Evolutionary conservation across 2,797 vertebrate genomes (phyloP), one percentile per base, ranked within the genome.

Genomic region (Pyrocephalus nanus): DNA sequence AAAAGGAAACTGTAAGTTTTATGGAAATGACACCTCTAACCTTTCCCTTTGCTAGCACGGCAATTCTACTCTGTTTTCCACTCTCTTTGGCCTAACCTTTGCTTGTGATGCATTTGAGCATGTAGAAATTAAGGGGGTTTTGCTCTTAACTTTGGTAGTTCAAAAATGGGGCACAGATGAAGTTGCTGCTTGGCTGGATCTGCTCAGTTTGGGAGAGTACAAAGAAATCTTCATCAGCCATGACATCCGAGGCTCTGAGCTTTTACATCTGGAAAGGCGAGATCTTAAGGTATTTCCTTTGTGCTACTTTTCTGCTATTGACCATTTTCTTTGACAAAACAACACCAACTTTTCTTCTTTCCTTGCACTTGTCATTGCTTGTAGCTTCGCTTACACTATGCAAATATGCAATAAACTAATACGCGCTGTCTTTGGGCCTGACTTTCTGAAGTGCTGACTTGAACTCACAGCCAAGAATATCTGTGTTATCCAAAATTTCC

Each of bases 161-260:
- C 99, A 99, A 98, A 99, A 99, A 97, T 99, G 99, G 99, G 99
- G 99, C 98, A 99, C 99, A 98, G 99, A 99, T 98, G 99, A 99
- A 98, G 99, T 99, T 98, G 99, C 99, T 98, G 95, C 98, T 98
- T 99, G 99, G 99, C 98, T 99, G 99, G 99, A 99, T 98, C 99
- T 99, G 98, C 98, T 99, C 98, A 99, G 98, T 98, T 99, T 99
- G 98, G 99, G 99, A 97, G 99, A 99, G 98, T 99, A 99, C 99
- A 99, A 98, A 98, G 99, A 99, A 98, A 99, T 98, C 98, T 99
- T 99, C 99, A 98, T 98, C 98, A 99, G 99, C 84, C 99, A 99
- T 98, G 99, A 99, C 99, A 99, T 99, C 98, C 98, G 99, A 97
- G 99, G 99, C 98, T 98, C 99, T 93, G 99, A 99, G 98, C 99